A percentile compares a stretch with the other conserved stretches of the same genome.
Conservation (phyloP, 2,113 vertebrate species). For the Callipepla squamata region DNA sequence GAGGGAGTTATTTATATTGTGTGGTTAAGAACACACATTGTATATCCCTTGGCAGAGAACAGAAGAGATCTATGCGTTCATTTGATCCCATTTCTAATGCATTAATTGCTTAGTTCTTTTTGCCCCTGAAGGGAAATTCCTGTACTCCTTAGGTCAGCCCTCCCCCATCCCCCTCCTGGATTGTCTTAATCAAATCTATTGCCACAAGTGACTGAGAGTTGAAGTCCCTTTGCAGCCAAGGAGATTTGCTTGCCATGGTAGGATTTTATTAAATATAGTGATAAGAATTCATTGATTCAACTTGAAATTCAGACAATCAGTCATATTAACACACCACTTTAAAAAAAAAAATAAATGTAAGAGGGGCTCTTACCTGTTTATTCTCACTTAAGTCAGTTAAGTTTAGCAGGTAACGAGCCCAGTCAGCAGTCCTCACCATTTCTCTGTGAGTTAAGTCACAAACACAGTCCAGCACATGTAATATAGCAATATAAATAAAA, state of each 20-base stretch:
- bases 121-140: neutral
- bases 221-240: slow-evolving; percentile 5
- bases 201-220: neutral
- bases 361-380: neutral
- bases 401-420: neutral
- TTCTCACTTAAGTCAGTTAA: neutral
- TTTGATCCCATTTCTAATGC: neutral
- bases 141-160: neutral
- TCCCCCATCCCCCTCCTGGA: neutral
- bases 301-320: neutral
- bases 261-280: neutral
- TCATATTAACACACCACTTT: neutral
- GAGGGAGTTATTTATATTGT: neutral
- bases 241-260: neutral
- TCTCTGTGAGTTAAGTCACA: neutral
- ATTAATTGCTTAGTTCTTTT: neutral
- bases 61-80: neutral
- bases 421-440: neutral
- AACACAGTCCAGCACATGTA: accelerated
- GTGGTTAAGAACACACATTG: neutral
- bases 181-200: neutral
- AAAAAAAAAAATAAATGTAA: neutral
- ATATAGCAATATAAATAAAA: neutral
- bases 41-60: neutral
- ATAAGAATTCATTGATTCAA: neutral